These are phyloP conservation scores for Clistopyga incitator DNA, from an alignment of 2,888 invertebrate genomes.

Conservation along the genomic window DNA sequence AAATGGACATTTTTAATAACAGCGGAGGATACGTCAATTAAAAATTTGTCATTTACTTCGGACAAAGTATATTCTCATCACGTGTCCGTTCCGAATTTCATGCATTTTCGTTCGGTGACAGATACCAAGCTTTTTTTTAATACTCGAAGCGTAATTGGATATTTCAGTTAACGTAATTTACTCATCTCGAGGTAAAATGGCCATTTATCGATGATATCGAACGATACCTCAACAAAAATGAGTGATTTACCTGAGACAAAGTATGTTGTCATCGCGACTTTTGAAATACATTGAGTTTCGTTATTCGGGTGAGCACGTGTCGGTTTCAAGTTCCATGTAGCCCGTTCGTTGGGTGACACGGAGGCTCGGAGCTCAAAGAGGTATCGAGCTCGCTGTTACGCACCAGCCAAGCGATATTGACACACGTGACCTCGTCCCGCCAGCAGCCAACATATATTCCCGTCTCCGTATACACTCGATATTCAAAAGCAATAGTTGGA, in stretches of 20 bases:
- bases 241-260: background rate
- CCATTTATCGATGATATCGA: too few relatives aligned
- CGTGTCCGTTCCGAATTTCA: too few relatives aligned
- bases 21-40: too few relatives aligned
- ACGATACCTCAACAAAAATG: too few relatives aligned
- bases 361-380: conserved; percentile 47
- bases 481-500: conserved; percentile 68
- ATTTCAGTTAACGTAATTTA: too few relatives aligned
- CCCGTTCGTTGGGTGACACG: conserved; percentile 37
- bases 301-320: background rate
- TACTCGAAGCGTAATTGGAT: too few relatives aligned
- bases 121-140: too few relatives aligned
- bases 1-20: too few relatives aligned
- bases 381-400: conserved; percentile 39
- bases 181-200: too few relatives aligned
- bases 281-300: conserved; percentile 41
- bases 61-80: too few relatives aligned
- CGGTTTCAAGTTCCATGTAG: conserved; percentile 9
- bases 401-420: conserved; percentile 57
- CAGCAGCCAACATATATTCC: conserved; percentile 29
- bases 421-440: conserved; percentile 36
- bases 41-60: too few relatives aligned
- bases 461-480: conserved; percentile 40
- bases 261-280: background rate
- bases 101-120: too few relatives aligned